Conservation (phyloP, 2,113 vertebrate genomes). For the Pandion haliaetus region DNA sequence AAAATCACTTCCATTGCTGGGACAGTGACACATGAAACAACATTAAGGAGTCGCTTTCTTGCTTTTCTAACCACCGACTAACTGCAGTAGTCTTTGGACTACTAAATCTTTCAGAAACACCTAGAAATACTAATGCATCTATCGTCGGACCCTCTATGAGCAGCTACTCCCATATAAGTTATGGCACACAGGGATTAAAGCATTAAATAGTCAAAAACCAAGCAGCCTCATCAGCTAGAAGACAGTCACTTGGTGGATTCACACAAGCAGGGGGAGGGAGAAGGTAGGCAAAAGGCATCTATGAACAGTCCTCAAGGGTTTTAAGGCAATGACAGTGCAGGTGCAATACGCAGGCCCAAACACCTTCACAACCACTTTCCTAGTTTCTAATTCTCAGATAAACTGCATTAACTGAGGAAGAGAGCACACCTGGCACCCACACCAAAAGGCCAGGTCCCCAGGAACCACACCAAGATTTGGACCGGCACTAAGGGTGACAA, state of each 20-base stretch:
- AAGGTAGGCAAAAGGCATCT: background rate
- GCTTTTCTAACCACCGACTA: background rate
- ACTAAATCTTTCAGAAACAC: background rate
- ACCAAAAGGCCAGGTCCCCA: background rate
- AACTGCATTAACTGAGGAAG: background rate
- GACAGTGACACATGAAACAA: background rate
- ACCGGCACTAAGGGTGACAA: background rate
- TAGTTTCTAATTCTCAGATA: background rate
- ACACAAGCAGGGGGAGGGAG: background rate
- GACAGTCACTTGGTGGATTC: background rate
- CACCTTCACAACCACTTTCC: background rate
- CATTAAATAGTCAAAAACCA: background rate
- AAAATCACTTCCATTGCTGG: background rate
- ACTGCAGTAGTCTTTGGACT: background rate
- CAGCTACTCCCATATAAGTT: background rate
- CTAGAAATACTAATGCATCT: background rate
- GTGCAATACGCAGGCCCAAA: background rate
- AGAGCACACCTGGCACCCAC: fast-evolving
- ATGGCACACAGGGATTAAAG: background rate
- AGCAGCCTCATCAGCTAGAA: background rate
- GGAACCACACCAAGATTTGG: background rate
- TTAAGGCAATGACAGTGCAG: background rate
- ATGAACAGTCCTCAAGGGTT: background rate
- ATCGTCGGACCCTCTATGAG: background rate
- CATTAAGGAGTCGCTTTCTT: background rate